These are phyloP conservation scores for Artibeus jamaicensis DNA, from an alignment of 2,797 vertebrate species.

Conservation along the genomic window DNA sequence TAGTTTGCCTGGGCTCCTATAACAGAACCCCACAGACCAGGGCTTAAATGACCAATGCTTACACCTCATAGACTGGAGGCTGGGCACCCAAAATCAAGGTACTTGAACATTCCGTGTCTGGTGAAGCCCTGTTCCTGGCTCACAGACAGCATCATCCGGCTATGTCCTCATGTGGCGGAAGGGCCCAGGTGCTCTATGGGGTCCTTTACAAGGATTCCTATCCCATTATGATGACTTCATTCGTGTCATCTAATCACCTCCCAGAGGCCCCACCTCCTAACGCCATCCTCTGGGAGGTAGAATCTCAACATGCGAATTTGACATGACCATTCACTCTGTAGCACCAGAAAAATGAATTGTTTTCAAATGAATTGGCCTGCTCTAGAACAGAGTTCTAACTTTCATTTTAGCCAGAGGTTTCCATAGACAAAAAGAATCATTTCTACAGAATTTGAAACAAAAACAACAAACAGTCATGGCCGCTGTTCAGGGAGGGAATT, in stretches of 20 bases:
- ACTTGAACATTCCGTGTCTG: fast-evolving
- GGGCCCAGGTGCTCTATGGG: not conserved
- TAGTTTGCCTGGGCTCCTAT: not conserved
- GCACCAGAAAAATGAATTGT: not conserved
- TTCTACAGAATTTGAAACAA: not conserved
- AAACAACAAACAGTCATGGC: fast-evolving
- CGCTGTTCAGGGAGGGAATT: not conserved
- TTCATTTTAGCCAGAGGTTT: not conserved
- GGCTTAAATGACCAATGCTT: fast-evolving
- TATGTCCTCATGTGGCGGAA: fast-evolving
- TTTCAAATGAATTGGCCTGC: not conserved
- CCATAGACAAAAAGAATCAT: not conserved
- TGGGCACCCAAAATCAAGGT: fast-evolving
- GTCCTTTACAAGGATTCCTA: not conserved
- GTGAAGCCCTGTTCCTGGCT: not conserved
- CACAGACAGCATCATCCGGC: fast-evolving
- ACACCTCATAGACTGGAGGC: no score
- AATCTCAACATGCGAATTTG: fast-evolving
- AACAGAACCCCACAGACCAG: fast-evolving
- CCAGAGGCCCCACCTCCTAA: not conserved
- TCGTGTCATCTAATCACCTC: not conserved
- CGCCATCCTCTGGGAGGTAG: not conserved
- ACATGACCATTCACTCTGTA: fast-evolving
- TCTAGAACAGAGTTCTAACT: not conserved
- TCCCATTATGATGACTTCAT: no score